Evolutionary conservation across 2,113 vertebrate genomes (phyloP).

Genomic region (Carassius gibelio): DNA sequence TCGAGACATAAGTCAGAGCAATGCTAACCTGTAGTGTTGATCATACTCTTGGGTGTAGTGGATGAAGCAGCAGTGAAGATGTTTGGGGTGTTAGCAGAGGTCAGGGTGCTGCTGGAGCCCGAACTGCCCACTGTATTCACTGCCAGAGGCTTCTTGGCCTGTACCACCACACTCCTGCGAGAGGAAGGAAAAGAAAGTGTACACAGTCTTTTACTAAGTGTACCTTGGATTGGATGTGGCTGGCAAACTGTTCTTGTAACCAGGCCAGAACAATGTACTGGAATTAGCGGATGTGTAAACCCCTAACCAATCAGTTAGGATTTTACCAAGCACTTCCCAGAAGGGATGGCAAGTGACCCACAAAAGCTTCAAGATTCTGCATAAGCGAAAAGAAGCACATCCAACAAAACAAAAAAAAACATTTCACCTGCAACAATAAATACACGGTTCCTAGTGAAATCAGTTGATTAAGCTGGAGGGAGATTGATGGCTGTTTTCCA

Average conservation of each 20-base stretch:
- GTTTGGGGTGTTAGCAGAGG: slow-evolving; percentile 85
- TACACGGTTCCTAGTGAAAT: neutral
- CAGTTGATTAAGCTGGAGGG: neutral
- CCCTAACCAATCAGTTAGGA: neutral
- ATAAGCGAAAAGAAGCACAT: neutral
- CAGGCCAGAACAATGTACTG: neutral
- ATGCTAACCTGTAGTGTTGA: slow-evolving; percentile 81
- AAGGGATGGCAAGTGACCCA: neutral
- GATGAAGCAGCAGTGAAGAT: slow-evolving; percentile 87
- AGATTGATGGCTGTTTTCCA: neutral
- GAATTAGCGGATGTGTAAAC: neutral
- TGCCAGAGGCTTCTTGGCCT: slow-evolving; percentile 88
- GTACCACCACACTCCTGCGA: slow-evolving; percentile 91
- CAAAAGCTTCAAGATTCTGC: neutral
- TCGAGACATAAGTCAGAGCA: neutral
- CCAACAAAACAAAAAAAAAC: neutral
- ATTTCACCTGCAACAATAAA: slow-evolving; percentile 9
- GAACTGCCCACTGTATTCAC: slow-evolving; percentile 85
- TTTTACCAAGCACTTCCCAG: no score
- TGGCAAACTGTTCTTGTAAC: neutral
- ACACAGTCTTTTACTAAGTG: neutral
- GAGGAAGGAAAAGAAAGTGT: neutral
- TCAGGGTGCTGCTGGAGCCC: slow-evolving; percentile 75
- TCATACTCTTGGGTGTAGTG: slow-evolving; percentile 94
- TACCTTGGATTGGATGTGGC: neutral